These are phyloP conservation scores for Cynopterus sphinx DNA, from an alignment of 2,797 vertebrate species.

Conservation along the genomic window DNA sequence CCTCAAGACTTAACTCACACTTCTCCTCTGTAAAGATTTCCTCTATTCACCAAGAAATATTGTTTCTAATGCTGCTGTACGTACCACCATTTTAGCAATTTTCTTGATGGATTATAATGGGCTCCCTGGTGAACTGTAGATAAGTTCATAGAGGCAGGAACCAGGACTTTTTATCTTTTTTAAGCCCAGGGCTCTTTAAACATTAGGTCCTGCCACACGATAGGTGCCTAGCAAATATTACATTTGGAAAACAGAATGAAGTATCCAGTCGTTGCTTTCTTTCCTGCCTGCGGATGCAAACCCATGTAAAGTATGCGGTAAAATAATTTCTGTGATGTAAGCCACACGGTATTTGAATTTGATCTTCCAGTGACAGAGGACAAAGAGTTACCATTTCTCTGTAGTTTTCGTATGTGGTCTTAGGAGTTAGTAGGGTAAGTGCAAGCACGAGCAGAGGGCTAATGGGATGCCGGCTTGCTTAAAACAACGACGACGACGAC, in stretches of 20 bases:
- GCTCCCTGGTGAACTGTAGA: background rate
- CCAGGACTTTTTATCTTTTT: background rate
- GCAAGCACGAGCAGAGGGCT: background rate
- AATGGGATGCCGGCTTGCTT: background rate
- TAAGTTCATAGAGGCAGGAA: background rate
- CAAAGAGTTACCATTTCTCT: background rate
- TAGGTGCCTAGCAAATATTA: background rate
- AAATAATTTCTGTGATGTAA: background rate
- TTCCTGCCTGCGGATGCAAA: background rate
- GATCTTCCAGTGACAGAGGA: background rate
- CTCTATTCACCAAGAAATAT: background rate
- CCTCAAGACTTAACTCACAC: background rate
- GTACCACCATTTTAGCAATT: background rate
- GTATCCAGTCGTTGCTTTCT: background rate
- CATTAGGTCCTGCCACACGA: background rate
- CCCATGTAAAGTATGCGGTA: background rate
- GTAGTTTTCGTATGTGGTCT: background rate
- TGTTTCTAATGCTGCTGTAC: background rate
- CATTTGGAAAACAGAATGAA: conserved; percentile 9
- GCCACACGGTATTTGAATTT: background rate
- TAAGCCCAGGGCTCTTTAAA: background rate
- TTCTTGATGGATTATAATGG: background rate
- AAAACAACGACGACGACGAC: background rate
- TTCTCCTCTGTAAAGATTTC: background rate
- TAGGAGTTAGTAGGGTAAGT: background rate